Percentiles rank a stretch among this genome's conserved stretches.
These are phyloP conservation scores for Drosophila quinaria DNA, from an alignment of 2,888 invertebrate species.

Conservation along the genomic window DNA sequence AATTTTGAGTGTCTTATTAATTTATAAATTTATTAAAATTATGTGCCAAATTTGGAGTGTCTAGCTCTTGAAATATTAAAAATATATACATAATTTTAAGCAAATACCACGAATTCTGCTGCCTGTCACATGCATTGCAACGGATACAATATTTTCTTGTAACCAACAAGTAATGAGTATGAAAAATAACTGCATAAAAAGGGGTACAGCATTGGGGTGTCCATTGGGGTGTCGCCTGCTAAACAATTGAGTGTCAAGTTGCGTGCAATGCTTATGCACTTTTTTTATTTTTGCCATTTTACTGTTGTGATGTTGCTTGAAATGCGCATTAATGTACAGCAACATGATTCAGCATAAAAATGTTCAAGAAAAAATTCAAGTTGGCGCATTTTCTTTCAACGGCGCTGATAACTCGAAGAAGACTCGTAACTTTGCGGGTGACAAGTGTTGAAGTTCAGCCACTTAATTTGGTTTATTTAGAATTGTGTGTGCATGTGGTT, in stretches of 20 bases:
- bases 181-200: slow-evolving; percentile 22
- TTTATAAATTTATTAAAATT: no score
- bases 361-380: slow-evolving; percentile 23
- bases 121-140: background rate
- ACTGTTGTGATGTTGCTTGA: slow-evolving; percentile 20
- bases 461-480: slow-evolving; percentile 39
- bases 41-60: background rate
- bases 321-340: slow-evolving; percentile 48
- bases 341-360: slow-evolving; percentile 58
- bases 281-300: slow-evolving; percentile 24
- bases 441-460: slow-evolving; percentile 59
- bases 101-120: no score
- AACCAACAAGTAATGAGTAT: background rate
- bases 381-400: slow-evolving; percentile 21
- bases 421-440: slow-evolving; percentile 27
- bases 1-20: no score
- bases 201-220: slow-evolving; percentile 2
- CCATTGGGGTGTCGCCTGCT: slow-evolving; percentile 1
- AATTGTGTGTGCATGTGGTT: slow-evolving; percentile 1
- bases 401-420: slow-evolving; percentile 43
- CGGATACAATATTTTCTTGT: background rate
- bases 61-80: background rate
- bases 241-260: slow-evolving; percentile 74
- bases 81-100: no score
- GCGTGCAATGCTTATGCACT: slow-evolving; percentile 56